These are phyloP conservation scores for Dasyprocta punctata DNA, from an alignment of 2,113 vertebrate species.

Conservation along the genomic window DNA sequence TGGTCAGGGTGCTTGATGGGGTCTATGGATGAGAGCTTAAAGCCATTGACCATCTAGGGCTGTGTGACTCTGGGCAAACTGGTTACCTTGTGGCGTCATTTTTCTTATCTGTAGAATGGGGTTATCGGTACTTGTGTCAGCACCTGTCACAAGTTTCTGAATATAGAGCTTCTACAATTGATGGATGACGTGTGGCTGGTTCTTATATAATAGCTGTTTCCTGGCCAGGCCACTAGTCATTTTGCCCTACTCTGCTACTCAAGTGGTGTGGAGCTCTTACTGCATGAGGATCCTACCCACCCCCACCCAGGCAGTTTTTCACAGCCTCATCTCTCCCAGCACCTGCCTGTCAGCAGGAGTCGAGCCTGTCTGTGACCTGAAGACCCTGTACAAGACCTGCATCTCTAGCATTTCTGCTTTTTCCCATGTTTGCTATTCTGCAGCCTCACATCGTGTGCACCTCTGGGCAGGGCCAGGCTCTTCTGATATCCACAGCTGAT, in stretches of 20 bases:
- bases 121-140: neutral
- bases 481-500: neutral
- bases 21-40: neutral
- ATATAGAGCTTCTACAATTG: accelerated
- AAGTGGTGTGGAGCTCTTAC: neutral
- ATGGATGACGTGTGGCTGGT: neutral
- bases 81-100: neutral
- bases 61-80: neutral
- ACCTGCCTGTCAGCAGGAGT: neutral
- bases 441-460: neutral
- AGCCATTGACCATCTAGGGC: neutral
- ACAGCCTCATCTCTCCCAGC: neutral
- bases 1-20: accelerated
- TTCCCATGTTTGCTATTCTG: neutral
- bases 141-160: neutral
- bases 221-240: neutral
- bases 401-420: neutral
- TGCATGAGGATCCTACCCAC: neutral
- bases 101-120: neutral
- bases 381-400: neutral
- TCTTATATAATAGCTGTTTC: neutral
- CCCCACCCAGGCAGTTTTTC: neutral
- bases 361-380: neutral
- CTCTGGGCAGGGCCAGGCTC: neutral
- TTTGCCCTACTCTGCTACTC: neutral